Percentiles rank a stretch among this genome's conserved stretches.
Evolutionary conservation across 2,113 vertebrate genomes (phyloP).

Genomic region (Otus sunia): DNA sequence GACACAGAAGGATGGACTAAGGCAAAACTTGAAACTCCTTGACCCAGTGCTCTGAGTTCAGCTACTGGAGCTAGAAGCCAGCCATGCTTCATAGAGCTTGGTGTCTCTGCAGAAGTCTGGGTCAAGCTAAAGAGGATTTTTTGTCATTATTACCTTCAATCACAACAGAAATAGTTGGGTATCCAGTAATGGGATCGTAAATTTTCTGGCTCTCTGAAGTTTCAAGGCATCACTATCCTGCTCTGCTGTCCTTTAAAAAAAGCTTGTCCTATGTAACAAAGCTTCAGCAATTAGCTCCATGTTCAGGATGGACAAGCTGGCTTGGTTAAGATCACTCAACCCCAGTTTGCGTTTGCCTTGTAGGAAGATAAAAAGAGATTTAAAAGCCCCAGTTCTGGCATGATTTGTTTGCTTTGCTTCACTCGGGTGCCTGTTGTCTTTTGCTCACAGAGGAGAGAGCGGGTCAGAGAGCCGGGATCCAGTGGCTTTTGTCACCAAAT

Average conservation of each 20-base stretch:
- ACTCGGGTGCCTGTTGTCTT: not conserved
- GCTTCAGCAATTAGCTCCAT: not conserved
- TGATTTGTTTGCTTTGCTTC: not conserved
- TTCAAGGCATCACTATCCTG: not conserved
- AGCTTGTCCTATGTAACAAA: not conserved
- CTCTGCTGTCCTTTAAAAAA: not conserved
- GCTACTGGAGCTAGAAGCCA: not conserved
- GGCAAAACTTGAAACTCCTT: constrained; percentile 9
- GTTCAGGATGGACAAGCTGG: not conserved
- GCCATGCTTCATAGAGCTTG: not conserved
- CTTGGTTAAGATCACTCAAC: not conserved
- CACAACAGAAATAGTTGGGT: not conserved
- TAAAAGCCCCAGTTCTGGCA: not conserved
- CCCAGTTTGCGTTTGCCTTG: not conserved
- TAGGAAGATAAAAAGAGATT: not conserved
- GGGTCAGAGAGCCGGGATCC: not conserved
- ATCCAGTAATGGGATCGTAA: constrained; percentile 8
- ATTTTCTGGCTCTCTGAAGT: not conserved
- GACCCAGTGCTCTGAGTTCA: constrained; percentile 30
- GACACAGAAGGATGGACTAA: not conserved
- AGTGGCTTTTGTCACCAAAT: not conserved
- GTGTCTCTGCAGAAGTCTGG: not conserved
- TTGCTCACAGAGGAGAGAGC: not conserved
- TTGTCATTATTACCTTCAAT: constrained; percentile 3
- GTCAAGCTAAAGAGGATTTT: not conserved